Percentiles rank a stretch among this genome's conserved stretches.
Conservation (phyloP, 2,113 vertebrate species). For the Leucoraja erinaceus region DNA sequence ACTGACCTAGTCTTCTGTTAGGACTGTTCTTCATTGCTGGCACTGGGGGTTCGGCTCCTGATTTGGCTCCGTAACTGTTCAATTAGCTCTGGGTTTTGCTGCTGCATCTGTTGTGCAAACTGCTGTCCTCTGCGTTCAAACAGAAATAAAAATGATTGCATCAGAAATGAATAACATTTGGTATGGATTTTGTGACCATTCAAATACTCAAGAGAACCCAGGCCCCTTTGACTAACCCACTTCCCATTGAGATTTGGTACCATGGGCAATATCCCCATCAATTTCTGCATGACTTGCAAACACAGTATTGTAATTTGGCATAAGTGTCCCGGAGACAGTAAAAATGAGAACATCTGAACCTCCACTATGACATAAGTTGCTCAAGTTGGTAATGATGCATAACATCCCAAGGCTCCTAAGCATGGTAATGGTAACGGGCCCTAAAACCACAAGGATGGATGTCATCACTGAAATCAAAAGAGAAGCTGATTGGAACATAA, state of each 20-base stretch:
- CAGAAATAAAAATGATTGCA: neutral
- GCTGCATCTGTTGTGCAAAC: conserved; percentile 94
- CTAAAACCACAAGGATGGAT: neutral
- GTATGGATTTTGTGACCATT: neutral
- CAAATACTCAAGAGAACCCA: neutral
- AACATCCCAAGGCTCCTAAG: neutral
- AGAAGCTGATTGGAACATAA: too few relatives aligned
- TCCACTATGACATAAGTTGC: neutral
- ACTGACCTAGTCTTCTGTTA: conserved; percentile 48
- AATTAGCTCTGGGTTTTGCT: conserved; percentile 90
- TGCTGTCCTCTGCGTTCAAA: conserved; percentile 73
- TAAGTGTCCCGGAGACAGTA: neutral
- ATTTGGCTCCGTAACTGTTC: conserved; percentile 88
- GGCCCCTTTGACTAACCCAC: too few relatives aligned
- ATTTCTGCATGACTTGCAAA: neutral
- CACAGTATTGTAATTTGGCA: neutral
- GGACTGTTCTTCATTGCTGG: conserved; percentile 80
- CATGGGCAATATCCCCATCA: neutral
- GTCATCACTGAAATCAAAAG: neutral
- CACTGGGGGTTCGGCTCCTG: conserved; percentile 78
- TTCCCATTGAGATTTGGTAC: too few relatives aligned
- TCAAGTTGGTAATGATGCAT: neutral
- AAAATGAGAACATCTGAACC: neutral
- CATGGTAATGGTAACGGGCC: neutral
- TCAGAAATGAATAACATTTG: neutral